A percentile compares a stretch with the other conserved stretches of the same genome.
Evolutionary conservation across 2,797 vertebrate species (phyloP).

Genomic region (Poeciliopsis gracilis): DNA sequence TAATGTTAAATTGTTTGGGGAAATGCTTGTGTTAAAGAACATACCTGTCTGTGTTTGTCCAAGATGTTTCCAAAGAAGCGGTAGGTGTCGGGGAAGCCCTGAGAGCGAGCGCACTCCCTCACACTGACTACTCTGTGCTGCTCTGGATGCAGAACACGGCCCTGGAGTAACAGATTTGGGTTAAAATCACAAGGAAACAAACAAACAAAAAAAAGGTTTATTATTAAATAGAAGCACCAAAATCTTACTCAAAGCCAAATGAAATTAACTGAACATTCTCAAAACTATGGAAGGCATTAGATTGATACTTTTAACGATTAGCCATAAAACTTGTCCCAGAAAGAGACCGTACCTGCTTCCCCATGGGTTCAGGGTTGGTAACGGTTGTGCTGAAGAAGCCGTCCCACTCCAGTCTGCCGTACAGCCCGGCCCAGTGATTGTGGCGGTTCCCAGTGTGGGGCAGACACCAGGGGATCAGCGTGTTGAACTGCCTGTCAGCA

Average conservation of each 20-base stretch:
- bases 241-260: neutral
- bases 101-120: slow-evolving; percentile 93
- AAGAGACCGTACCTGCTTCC: slow-evolving; percentile 86
- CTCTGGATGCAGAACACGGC: slow-evolving; percentile 93
- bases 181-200: neutral
- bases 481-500: slow-evolving; percentile 92
- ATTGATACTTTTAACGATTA: neutral
- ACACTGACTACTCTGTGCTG: slow-evolving; percentile 98
- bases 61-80: slow-evolving; percentile 94
- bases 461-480: slow-evolving; percentile 96
- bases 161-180: slow-evolving; percentile 69
- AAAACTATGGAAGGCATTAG: neutral
- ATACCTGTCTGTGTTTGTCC: slow-evolving; percentile 96
- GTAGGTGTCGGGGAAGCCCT: slow-evolving; percentile 96
- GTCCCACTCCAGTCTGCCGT: slow-evolving; percentile 95
- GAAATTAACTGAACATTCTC: neutral
- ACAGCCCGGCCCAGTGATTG: slow-evolving; percentile 98
- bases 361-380: slow-evolving; percentile 98
- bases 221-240: neutral
- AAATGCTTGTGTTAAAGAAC: neutral
- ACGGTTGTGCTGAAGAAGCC: slow-evolving; percentile 99
- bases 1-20: neutral
- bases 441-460: slow-evolving; percentile 98
- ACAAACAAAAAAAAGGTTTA: too few relatives aligned
- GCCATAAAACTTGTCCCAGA: neutral